These are phyloP conservation scores for Leptobrachium leishanense DNA, from an alignment of 2,113 vertebrate species.

Conservation along the genomic window DNA sequence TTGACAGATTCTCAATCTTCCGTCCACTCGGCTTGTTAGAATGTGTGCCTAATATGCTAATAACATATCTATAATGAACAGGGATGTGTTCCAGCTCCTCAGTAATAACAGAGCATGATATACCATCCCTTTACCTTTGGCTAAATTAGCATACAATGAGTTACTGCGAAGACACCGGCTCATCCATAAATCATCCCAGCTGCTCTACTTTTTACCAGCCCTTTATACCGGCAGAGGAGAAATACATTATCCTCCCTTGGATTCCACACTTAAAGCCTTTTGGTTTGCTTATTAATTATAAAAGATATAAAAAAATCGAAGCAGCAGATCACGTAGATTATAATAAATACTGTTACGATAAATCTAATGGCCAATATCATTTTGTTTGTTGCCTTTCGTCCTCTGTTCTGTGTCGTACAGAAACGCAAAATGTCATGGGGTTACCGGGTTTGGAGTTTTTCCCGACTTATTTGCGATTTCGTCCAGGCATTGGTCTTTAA, in stretches of 20 bases:
- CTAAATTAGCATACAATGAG: slow-evolving; percentile 20
- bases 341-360: too few species aligned
- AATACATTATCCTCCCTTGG: not conserved
- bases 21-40: not conserved
- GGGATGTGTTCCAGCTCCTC: slow-evolving; percentile 15
- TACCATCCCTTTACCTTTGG: slow-evolving; percentile 1
- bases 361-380: too few species aligned
- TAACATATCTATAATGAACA: slow-evolving; percentile 20
- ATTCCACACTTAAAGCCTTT: not conserved
- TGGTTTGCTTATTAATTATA: slow-evolving; percentile 26
- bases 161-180: slow-evolving; percentile 9
- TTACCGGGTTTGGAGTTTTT: too few species aligned
- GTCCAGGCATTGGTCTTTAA: too few species aligned
- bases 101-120: slow-evolving; percentile 30
- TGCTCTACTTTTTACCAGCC: slow-evolving; percentile 13
- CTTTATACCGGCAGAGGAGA: slow-evolving; percentile 2
- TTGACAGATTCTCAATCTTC: not conserved
- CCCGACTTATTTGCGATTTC: too few species aligned
- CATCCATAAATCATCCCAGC: slow-evolving; percentile 20
- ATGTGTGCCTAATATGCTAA: slow-evolving; percentile 10
- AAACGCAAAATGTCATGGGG: too few species aligned
- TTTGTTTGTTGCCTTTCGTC: too few species aligned
- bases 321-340: not conserved
- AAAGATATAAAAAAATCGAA: slow-evolving; percentile 33
- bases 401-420: too few species aligned